A percentile compares a stretch with the other conserved stretches of the same genome.
These are phyloP conservation scores for Gymnothorax javanicus DNA, from an alignment of 2,797 vertebrate species.

Conservation along the genomic window DNA sequence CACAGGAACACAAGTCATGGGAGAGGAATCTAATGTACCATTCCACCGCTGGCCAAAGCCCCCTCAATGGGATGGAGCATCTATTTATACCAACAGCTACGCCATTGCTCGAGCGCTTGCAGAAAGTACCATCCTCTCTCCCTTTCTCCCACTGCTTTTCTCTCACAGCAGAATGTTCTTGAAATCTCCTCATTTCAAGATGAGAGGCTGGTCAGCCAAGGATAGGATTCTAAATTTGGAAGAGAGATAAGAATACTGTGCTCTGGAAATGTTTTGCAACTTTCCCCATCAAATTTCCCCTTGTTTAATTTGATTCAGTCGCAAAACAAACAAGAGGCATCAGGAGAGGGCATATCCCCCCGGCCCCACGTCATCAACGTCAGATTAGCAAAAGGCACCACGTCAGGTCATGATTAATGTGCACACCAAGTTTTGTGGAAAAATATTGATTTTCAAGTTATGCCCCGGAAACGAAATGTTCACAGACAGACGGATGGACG, in stretches of 20 bases:
- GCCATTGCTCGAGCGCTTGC: constrained; percentile 3
- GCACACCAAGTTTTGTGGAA: too few relatives aligned
- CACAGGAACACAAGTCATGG: constrained; percentile 11
- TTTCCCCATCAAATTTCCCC: background rate
- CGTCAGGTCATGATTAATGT: too few relatives aligned
- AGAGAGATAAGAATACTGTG: background rate
- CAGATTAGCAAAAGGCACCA: too few relatives aligned
- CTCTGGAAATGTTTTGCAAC: background rate
- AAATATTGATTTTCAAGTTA: too few relatives aligned
- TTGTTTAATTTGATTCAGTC: background rate
- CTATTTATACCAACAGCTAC: constrained; percentile 17
- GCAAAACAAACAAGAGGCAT: too few relatives aligned
- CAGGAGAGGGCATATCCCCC: too few relatives aligned
- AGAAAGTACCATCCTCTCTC: background rate
- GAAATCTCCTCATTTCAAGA: constrained; percentile 8
- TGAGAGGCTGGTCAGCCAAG: background rate
- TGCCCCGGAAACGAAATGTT: too few relatives aligned
- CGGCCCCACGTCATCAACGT: too few relatives aligned
- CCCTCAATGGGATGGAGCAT: background rate
- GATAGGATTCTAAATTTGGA: background rate
- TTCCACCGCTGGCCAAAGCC: background rate
- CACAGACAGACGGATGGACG: too few relatives aligned
- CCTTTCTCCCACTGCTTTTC: background rate
- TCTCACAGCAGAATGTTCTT: background rate
- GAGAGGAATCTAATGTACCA: constrained; percentile 10